Evolutionary conservation across 2,888 invertebrate species (phyloP), one percentile per base, ranked within the genome.

Genomic region (Drosophila paracracens): DNA sequence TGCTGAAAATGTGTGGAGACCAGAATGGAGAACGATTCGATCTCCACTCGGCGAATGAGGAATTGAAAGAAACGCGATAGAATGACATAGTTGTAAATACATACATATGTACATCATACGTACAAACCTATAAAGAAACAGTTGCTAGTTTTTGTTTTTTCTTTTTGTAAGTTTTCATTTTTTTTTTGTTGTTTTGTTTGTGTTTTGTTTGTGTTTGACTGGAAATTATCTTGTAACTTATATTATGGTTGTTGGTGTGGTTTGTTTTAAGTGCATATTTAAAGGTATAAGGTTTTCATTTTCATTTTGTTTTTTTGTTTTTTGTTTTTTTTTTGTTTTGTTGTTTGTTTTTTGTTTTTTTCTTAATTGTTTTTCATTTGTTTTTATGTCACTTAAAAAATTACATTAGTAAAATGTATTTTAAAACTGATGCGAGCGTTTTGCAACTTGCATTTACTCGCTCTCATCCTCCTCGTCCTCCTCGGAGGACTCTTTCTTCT

Each of bases 401-500:
- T 92, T 91, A 91, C 92, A 92, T 91, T 92, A 91, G 92, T 92
- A 91, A 92, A 92, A 92, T 91, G 92, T 91, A 91, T 89, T 91
- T 91, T 91, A 91, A 90, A 92, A 92, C 91, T 92, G 90, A 90
- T 91, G 83, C 88, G 78, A 80, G 71, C 62, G 64, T 69, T 62
- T 40, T 58, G 66, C 64, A 64, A 53, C 48, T 64, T 50, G 60
- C 56, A 80, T 56, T 87, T 95, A 95, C 94, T 95, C 95, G 94
- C 95, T 95, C 86, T 95, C 95, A 73, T 95, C 95, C 78, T 95
- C 94, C 74, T 94, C 94, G 64, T 95, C 95, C 40, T 95, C 95
- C 73, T 95, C 95, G 62, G 95, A 95, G 43, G 95, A 95, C 89
- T 95, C 95, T 91, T 94, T 95, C 95, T 94, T 95, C 95, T 94